Percentiles rank a stretch among this genome's conserved stretches.
These are phyloP conservation scores for Apantesis nais DNA, from an alignment of 2,888 invertebrate genomes.

Conservation along the genomic window DNA sequence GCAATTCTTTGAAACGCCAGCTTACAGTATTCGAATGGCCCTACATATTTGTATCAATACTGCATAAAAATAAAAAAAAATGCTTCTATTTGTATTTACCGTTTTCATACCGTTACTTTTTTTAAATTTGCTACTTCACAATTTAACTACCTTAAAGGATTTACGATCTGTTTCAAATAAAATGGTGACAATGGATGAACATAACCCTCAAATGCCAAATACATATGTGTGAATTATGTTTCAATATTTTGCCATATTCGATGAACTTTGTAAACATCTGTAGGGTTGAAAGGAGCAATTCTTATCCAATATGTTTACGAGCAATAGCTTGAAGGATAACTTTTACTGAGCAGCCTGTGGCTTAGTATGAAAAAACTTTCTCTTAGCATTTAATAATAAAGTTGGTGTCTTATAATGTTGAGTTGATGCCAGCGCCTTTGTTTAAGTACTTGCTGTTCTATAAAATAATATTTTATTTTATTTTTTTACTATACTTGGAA, in stretches of 20 bases:
- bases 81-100: background rate
- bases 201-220: background rate
- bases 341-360: constrained; percentile 47
- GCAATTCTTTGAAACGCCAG: background rate
- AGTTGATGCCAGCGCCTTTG: constrained; percentile 12
- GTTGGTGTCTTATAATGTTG: constrained; percentile 21
- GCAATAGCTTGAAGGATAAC: constrained; percentile 52
- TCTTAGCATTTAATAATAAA: constrained; percentile 44
- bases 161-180: background rate
- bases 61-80: background rate
- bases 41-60: background rate
- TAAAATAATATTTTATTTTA: constrained; percentile 14
- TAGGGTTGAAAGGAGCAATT: constrained; percentile 17
- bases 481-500: too few species aligned
- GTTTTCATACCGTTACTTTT: too few species aligned
- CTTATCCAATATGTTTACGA: constrained; percentile 52
- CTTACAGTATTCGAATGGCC: background rate
- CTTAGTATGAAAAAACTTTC: constrained; percentile 65
- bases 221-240: background rate
- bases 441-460: constrained; percentile 8
- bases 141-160: background rate
- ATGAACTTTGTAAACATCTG: constrained; percentile 34
- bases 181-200: background rate
- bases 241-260: background rate
- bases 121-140: too few species aligned